Percentiles rank a stretch among this genome's conserved stretches.
Evolutionary conservation across 2,113 vertebrate species (phyloP).

Genomic region (Macrotis lagotis): DNA sequence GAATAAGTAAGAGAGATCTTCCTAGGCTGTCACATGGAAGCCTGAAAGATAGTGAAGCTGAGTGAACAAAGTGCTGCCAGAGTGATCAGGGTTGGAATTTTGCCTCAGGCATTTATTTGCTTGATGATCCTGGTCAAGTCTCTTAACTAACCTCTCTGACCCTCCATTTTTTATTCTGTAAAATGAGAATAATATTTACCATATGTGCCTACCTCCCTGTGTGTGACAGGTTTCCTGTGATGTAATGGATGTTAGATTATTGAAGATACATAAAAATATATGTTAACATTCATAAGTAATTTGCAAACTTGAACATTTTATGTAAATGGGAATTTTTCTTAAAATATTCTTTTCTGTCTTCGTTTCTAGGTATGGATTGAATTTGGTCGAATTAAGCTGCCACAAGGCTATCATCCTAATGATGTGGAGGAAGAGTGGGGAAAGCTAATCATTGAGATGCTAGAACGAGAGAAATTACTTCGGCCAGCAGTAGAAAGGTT

Average conservation of each 20-base stretch:
- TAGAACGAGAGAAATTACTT: constrained; percentile 96
- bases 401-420: constrained; percentile 95
- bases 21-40: background rate
- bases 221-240: background rate
- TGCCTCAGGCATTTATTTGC: background rate
- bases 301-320: background rate
- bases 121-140: background rate
- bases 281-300: background rate
- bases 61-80: background rate
- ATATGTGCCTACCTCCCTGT: background rate
- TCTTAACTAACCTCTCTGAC: background rate
- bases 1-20: background rate
- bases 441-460: constrained; percentile 98
- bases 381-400: constrained; percentile 96
- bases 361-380: constrained; percentile 94
- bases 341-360: constrained; percentile 11
- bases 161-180: background rate
- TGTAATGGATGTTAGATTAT: background rate
- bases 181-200: background rate
- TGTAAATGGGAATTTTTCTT: background rate
- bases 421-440: constrained; percentile 98
- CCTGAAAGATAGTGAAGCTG: background rate
- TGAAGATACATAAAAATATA: background rate
- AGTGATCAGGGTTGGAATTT: background rate
- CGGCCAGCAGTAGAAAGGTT: constrained; percentile 96